Evolutionary conservation across 2,888 invertebrate genomes (phyloP).

Genomic region (Aproaerema taeniolella): DNA sequence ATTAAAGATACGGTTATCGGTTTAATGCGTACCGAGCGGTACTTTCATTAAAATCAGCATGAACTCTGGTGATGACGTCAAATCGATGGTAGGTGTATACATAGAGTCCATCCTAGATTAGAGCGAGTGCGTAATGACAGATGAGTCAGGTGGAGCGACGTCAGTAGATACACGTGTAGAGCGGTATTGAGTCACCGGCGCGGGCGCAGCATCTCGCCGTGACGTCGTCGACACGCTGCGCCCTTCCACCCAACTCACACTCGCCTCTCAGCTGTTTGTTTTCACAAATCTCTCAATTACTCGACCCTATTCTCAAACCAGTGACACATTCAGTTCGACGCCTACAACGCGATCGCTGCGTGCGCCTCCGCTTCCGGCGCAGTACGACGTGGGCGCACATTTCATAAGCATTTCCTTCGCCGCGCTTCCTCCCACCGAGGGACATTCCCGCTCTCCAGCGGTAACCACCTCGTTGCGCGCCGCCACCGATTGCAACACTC

Average conservation of each 20-base stretch:
- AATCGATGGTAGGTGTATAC: too few species aligned
- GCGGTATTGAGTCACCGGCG: constrained; percentile 9
- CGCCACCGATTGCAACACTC: constrained; percentile 29
- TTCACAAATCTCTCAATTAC: constrained; percentile 6
- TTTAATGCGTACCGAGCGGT: too few species aligned
- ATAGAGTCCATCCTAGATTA: constrained; percentile 39
- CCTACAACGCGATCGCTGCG: constrained; percentile 34
- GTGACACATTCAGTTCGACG: constrained; percentile 32
- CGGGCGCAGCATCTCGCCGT: constrained; percentile 15
- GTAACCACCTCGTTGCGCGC: constrained; percentile 19
- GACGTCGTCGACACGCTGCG: constrained; percentile 27
- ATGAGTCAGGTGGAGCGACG: constrained; percentile 65
- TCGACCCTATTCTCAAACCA: constrained; percentile 17
- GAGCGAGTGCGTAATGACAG: constrained; percentile 27
- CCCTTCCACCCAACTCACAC: constrained; percentile 32
- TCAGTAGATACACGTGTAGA: constrained; percentile 57
- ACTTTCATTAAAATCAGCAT: too few species aligned
- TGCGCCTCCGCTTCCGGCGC: constrained; percentile 63
- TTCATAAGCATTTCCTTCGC: constrained; percentile 66
- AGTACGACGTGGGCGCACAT: constrained; percentile 52
- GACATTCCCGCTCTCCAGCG: constrained; percentile 26
- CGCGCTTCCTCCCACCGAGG: constrained; percentile 51
- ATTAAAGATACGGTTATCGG: too few species aligned
- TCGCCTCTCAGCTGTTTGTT: constrained; percentile 7
- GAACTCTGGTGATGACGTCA: too few species aligned